Evolutionary conservation across 2,113 vertebrate genomes (phyloP).

Genomic region (Tachysurus fulvidraco): DNA sequence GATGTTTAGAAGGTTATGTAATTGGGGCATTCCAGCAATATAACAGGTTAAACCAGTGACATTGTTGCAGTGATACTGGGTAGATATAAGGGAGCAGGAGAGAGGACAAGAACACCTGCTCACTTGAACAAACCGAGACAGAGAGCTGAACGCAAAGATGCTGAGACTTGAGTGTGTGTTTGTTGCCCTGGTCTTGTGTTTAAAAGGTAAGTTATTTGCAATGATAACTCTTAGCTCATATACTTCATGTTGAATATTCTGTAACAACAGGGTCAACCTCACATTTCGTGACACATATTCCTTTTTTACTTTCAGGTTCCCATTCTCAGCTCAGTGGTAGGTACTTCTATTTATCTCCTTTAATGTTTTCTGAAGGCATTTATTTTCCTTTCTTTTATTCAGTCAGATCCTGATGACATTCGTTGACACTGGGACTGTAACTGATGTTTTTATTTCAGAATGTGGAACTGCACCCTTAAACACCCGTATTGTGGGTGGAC

Average conservation of each 20-base stretch:
- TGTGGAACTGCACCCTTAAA: constrained; percentile 36
- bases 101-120: neutral
- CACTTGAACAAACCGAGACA: no score
- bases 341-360: neutral
- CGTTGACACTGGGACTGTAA: neutral
- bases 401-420: neutral
- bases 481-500: constrained; percentile 36
- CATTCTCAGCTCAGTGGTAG: constrained; percentile 29
- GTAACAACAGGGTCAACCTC: neutral
- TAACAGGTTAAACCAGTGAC: neutral
- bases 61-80: neutral
- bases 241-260: neutral
- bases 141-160: neutral
- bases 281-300: neutral
- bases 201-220: constrained; percentile 28
- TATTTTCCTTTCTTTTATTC: neutral
- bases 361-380: neutral
- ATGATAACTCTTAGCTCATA: neutral
- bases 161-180: neutral
- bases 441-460: neutral
- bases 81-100: neutral
- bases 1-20: neutral
- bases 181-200: constrained; percentile 15
- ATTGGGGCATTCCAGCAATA: neutral
- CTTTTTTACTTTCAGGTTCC: constrained; percentile 31